Evolutionary conservation across 2,113 vertebrate species (phyloP), one percentile per base, ranked within the genome.

Genomic region (Conger conger): DNA sequence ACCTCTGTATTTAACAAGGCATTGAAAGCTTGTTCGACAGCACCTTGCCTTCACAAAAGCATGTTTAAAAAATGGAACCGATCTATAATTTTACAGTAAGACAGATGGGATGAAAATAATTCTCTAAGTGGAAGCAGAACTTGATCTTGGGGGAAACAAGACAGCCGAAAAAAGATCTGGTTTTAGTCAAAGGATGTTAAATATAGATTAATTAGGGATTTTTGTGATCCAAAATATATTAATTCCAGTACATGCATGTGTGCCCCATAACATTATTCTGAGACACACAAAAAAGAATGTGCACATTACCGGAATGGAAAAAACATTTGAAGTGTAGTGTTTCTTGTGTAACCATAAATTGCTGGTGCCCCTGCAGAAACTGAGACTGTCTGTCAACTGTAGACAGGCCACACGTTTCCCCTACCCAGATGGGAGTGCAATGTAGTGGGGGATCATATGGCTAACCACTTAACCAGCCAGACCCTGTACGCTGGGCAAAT

Each of bases 271-370:
- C 68, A 20, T 5, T 36, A 77, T 36, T 36, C 1, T 77, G 0
- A 4, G 1, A 77, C 3, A 77, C 2, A 36, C 60, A 76, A 38
- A 78, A 38, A 37, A 78, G 18, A 13, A 38, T 78, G 38, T 17
- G 20, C 76, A 78, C 76, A 18, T 37, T 38, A 5, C 57, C 23
- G 23, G 38, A 78, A 78, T 78, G 76, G 76, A 38, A 78, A 78
- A 50, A 36, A 38, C 76, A 23, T 92, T 92, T 91, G 87, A 90
- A 91, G 89, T 88, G 83, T 53, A 88, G 88, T 91, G 89, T 79
- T 76, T 33, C 73, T 78, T 85, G 83, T 89, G 87, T 38, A 54
- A 84, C 81, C 88, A 86, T 87, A 81, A 87, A 89, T 86, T 63
- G 76, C 76, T 63, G 77, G 86, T 82, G 80, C 85, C 88, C 76